Base-by-base conservation (phyloP, 2,888 invertebrate species). In the Pyrrhosoma nymphula region DNA sequence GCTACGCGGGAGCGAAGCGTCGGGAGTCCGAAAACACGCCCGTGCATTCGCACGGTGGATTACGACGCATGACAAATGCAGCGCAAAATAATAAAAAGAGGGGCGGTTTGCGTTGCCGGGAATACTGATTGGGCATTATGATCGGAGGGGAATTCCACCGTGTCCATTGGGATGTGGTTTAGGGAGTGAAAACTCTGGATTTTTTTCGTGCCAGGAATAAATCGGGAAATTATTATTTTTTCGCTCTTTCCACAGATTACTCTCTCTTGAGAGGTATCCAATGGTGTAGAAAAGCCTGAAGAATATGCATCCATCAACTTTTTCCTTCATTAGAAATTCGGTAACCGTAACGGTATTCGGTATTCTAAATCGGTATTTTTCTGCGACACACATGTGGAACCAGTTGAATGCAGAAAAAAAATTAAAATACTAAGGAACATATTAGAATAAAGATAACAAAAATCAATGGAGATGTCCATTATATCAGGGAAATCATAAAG, bases 61-160 rank as follows among this genome's bases (percentile, higher is more conserved):
- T 69, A 69, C n/a, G 8, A 14, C 82, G 30, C 82, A 35, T 82
- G 82, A 82, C 82, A 35, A 82, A 82, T 82, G 82, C 82, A 35
- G 30, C 35, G 82, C 35, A 12, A 35, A 82, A 82, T 82, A 82
- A 35, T 82, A 82, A 82, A 35, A 20, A 26, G n/a, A n/a, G 35
- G 30, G 82, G 35, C 18, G 26, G 82, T 82, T 82, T 82, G 35
- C 30, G 35, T 82, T 26, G 16, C 82, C 1, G 35, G 35, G 82
- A 82, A 82, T 35, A 82, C 35, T 82, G 82, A 82, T 82, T 82
- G 82, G 82, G 82, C 35, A 82, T 82, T 82, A 35, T 18, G 35
- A 82, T 18, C 30, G 82, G 82, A 82, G 2, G 82, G 30, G 35
- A 82, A 35, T 35, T 18, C 35, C 82, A 14, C 14, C 3, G 16